Percentiles rank a stretch among this genome's conserved stretches.
phyloP scores from a whole-genome alignment of 1,140 invertebrate genomes.

The Tetranychus cinnabarinus region DNA sequence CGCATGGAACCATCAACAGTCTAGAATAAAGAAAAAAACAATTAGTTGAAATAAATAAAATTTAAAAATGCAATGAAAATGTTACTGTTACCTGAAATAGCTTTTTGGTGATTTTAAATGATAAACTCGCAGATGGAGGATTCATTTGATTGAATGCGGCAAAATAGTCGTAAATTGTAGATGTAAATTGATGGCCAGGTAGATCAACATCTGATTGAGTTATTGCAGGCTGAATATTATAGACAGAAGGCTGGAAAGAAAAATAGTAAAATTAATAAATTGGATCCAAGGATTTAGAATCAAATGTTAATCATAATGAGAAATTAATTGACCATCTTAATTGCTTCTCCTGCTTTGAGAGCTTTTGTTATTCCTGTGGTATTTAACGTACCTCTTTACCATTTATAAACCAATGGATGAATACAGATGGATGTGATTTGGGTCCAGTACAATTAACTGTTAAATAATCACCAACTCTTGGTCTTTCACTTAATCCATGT shows the following conservation, averaged over 20 bases:
- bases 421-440: slow-evolving; percentile 3
- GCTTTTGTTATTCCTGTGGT: too few species aligned
- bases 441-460: slow-evolving; percentile 39
- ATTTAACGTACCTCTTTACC: slow-evolving; percentile 12
- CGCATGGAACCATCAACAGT: neutral
- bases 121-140: neutral
- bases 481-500: neutral
- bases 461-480: slow-evolving; percentile 45
- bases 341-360: too few species aligned
- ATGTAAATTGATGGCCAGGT: neutral
- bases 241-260: neutral
- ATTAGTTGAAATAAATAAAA: neutral
- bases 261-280: neutral
- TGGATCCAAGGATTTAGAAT: too few species aligned
- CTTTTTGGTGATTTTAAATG: slow-evolving; percentile 1
- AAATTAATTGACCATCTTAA: neutral
- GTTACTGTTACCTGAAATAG: slow-evolving; percentile 1
- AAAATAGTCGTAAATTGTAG: slow-evolving; percentile 1
- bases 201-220: neutral
- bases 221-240: neutral
- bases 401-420: slow-evolving; percentile 14
- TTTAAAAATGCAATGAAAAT: too few species aligned
- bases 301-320: too few species aligned
- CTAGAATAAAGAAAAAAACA: neutral
- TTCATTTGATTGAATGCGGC: neutral